phyloP scores from a whole-genome alignment of 2,113 vertebrate genomes.

The Psephotus haematonotus region DNA sequence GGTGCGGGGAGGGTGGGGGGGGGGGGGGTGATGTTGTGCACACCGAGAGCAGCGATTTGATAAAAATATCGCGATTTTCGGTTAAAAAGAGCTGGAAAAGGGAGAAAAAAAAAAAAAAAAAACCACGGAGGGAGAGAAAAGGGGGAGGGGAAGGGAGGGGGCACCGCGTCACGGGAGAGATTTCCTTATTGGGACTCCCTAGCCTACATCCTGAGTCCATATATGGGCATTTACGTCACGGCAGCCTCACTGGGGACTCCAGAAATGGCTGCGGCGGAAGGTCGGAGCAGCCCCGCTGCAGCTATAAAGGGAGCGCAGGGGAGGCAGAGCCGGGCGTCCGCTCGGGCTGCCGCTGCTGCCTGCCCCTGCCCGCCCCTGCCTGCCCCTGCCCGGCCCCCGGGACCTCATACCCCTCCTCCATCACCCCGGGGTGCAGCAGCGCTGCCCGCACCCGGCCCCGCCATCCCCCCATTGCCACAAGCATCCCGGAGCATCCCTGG shows the following conservation, averaged over 20 bases:
- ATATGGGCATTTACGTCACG: constrained; percentile 95
- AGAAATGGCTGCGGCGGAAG: constrained; percentile 95
- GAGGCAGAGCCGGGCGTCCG: constrained; percentile 34
- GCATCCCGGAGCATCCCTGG: neutral
- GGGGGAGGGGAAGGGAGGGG: neutral
- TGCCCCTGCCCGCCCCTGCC: neutral
- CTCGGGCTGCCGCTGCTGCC: neutral
- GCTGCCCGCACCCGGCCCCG: neutral
- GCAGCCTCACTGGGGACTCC: constrained; percentile 90
- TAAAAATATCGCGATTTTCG: constrained; percentile 34
- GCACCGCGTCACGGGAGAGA: constrained; percentile 83
- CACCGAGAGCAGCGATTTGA: neutral
- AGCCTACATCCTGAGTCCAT: constrained; percentile 97
- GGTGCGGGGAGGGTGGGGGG: neutral
- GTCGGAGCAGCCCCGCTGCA: constrained; percentile 77
- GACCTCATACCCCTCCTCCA: too few species aligned
- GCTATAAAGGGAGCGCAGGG: constrained; percentile 86
- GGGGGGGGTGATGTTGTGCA: neutral
- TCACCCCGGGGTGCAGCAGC: neutral
- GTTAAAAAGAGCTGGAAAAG: neutral
- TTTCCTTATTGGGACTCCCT: constrained; percentile 90
- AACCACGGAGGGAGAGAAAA: neutral
- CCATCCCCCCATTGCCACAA: neutral
- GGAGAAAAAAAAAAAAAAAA: neutral
- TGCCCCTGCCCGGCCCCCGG: too few species aligned